These are phyloP conservation scores for Ondatra zibethicus DNA, from an alignment of 2,113 vertebrate species.

Conservation along the genomic window DNA sequence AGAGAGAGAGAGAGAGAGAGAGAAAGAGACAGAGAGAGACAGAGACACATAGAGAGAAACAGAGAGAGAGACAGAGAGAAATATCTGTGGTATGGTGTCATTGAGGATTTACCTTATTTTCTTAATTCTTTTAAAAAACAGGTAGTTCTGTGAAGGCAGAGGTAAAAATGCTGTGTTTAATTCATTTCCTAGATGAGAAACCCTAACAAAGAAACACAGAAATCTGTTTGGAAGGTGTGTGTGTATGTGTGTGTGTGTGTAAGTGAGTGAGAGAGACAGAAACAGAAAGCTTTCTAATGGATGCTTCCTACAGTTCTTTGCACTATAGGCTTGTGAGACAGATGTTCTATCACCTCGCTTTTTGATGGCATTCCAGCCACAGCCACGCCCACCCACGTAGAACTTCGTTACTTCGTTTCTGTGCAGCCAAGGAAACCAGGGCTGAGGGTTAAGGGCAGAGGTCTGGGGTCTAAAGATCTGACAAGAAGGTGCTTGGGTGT, in stretches of 20 bases:
- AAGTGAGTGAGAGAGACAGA: not conserved
- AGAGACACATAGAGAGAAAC: not conserved
- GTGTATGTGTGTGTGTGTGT: not conserved
- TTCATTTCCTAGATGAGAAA: not conserved
- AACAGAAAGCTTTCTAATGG: not conserved
- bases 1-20: not conserved
- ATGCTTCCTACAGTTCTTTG: not conserved
- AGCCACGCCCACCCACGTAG: no score
- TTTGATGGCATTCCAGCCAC: no score
- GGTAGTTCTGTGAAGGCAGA: not conserved
- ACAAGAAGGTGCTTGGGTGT: no score
- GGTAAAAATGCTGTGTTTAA: not conserved
- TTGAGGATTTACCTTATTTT: slow-evolving; percentile 22
- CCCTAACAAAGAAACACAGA: not conserved
- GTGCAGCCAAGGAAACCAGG: not conserved
- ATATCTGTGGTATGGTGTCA: not conserved
- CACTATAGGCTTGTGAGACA: not conserved
- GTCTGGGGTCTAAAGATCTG: not conserved
- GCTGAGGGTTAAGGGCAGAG: not conserved
- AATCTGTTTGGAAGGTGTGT: not conserved
- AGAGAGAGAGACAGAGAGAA: not conserved
- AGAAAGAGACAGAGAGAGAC: not conserved
- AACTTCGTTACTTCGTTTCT: no score
- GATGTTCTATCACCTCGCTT: not conserved
- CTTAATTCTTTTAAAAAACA: not conserved